A percentile compares a stretch with the other conserved stretches of the same genome.
phyloP scores from a whole-genome alignment of 2,888 invertebrate genomes.

The Parasteatoda lunata region DNA sequence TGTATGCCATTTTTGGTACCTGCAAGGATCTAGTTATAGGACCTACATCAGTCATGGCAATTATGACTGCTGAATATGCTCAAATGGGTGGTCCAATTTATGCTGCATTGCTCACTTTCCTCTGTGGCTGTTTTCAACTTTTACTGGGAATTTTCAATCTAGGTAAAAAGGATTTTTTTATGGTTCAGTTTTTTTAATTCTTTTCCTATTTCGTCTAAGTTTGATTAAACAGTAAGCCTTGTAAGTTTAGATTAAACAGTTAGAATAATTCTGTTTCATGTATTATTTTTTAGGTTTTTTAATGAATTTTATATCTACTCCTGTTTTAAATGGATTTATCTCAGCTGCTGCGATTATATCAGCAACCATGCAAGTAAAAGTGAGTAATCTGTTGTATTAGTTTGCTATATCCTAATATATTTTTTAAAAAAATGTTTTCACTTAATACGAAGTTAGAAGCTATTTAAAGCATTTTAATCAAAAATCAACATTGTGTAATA shows the following conservation, averaged over 20 bases:
- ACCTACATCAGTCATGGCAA: constrained; percentile 93
- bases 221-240: background rate
- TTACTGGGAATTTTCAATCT: constrained; percentile 87
- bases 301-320: constrained; percentile 88
- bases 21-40: constrained; percentile 95
- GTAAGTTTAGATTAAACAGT: background rate
- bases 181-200: constrained; percentile 14
- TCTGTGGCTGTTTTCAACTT: constrained; percentile 86
- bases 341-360: constrained; percentile 90
- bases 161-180: constrained; percentile 78
- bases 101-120: constrained; percentile 87
- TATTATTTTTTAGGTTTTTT: constrained; percentile 81
- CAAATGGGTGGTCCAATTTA: constrained; percentile 74
- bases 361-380: constrained; percentile 81
- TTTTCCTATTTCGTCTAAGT: background rate
- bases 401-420: background rate
- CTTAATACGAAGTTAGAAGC: no score
- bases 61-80: constrained; percentile 80
- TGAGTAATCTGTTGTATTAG: background rate
- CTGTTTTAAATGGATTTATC: constrained; percentile 89
- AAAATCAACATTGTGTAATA: background rate
- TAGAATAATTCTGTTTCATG: background rate
- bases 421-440: background rate
- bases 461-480: no score
- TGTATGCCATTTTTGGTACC: constrained; percentile 92